Base-by-base conservation (phyloP, 2,113 vertebrate species). In the Mohoua ochrocephala region DNA sequence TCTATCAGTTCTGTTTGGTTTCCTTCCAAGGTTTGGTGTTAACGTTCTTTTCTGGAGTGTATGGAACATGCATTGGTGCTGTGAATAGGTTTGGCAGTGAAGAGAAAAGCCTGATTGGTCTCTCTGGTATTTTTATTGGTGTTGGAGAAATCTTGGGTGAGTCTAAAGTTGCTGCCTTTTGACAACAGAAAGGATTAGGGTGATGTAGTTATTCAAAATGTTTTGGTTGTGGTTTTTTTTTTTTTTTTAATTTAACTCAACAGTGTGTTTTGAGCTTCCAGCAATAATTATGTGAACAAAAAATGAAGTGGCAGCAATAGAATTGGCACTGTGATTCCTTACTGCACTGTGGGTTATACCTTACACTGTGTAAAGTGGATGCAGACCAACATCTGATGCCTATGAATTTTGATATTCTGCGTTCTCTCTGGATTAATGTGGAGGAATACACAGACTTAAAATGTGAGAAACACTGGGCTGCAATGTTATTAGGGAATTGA, bases 31-130 rank as follows among this genome's bases (percentile, higher is more conserved):
- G 99, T 57, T 65, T 99, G 97, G 99, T 99, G 86, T 97, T 99
- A 71, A 99, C 99, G 0, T 99, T 99, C 96, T 99, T 99, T 97
- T 99, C 99, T 84, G 99, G 99, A 15, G 99, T 99, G 9, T 99
- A 99, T 27, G 99, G 99, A 63, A 99, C 99, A 2, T 99, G 99
- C 47, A 98, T 99, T 56, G 99, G 99, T 11, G 98, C 99, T 79
- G 98, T 99, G 97, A 99, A 98, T 9, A 95, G 74, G 3, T 99
- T 99, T 85, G 99, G 99, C 50, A 81, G 95, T 3, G 98, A 99
- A 37, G 99, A 99, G 49, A 99, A 99, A 96, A 98, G 99, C 91
- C 97, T 99, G 21, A 99, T 99, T 80, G 99, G 99, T 42, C 98
- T 99, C 39, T 99, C 99, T 53, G 99, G 99, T n/a, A 99, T 99